A percentile compares a stretch with the other conserved stretches of the same genome.
phyloP scores from a whole-genome alignment of 2,888 invertebrate species.

The Phoenoteleia sp. region DNA sequence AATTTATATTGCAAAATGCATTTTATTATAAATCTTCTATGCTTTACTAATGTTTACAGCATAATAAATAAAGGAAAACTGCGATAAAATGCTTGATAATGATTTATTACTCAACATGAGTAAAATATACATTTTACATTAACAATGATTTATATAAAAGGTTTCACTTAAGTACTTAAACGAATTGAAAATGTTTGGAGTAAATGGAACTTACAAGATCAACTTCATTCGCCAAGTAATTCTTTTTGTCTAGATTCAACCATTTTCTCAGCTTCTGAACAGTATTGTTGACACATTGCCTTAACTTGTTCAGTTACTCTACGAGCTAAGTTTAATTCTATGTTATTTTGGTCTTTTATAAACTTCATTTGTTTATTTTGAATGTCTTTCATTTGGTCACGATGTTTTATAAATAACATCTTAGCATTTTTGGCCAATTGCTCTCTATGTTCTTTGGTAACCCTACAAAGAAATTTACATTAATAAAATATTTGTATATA shows the following conservation, averaged over 20 bases:
- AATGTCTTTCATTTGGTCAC: constrained; percentile 92
- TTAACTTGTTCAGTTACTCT: constrained; percentile 91
- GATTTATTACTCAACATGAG: background rate
- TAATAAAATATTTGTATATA: no score
- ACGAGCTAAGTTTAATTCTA: constrained; percentile 91
- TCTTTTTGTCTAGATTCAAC: constrained; percentile 92
- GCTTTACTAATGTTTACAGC: no score
- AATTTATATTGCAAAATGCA: no score
- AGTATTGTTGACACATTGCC: constrained; percentile 90
- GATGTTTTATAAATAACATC: constrained; percentile 92
- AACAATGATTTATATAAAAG: no score
- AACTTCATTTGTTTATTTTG: constrained; percentile 92
- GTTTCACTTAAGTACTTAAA: no score
- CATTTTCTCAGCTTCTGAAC: constrained; percentile 89
- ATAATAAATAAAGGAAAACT: no score
- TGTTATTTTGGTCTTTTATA: constrained; percentile 90
- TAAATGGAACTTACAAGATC: no score
- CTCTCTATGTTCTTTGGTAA: constrained; percentile 97
- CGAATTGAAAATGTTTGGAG: no score
- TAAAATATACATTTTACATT: background rate
- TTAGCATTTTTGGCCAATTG: constrained; percentile 96
- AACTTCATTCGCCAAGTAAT: constrained; percentile 88
- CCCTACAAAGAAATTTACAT: constrained; percentile 87
- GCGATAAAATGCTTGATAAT: no score
- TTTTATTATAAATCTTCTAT: no score